Evolutionary conservation across 2,113 vertebrate genomes (phyloP), one percentile per base, ranked within the genome.

Genomic region (Pitta sordida): DNA sequence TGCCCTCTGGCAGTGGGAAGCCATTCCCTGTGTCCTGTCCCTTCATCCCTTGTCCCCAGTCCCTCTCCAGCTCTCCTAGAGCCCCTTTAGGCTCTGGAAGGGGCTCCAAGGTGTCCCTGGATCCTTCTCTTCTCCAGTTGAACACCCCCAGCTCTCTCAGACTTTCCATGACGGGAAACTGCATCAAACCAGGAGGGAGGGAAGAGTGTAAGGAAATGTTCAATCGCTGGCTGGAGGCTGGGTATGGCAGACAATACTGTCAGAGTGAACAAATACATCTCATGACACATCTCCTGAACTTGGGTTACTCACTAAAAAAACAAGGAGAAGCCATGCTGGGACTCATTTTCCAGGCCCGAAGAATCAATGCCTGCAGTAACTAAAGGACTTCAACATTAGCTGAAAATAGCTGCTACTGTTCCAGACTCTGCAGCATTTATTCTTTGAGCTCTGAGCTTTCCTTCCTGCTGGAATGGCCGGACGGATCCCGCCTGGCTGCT

Each of bases 281-380:
- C 62, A 26, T 17, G 67, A 68, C 22, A 41, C 14, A 53, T 15
- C 76, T 69, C 13, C 52, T 89, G 83, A 84, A 76, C 56, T 68
- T 23, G 1, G 24, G 41, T 44, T 69, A 21, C 49, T 70, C 37
- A 6, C 52, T 39, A 6, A 76, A 76, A 48, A 78, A 43, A 24
- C 63, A 52, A 79, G 69, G 56, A 81, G 75, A 79, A 91, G 59
- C 53, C 91, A 24, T 5, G 30, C 91, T 90, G 87, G 62, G 90
- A 90, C 69, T 90, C 89, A 82, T 91, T 71, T 88, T 36, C 21
- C 58, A 89, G 59, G 43, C 59, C 74, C 55, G 24, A 9, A 29
- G 83, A 95, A 95, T 84, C 92, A 30, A 88, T 89, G 70, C 60
- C 75, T 51, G 58, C 86, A 89, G 78, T 85, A 73, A 76, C 49